Base-by-base conservation (phyloP, 2,113 vertebrate species). In the Chaetops frenatus region DNA sequence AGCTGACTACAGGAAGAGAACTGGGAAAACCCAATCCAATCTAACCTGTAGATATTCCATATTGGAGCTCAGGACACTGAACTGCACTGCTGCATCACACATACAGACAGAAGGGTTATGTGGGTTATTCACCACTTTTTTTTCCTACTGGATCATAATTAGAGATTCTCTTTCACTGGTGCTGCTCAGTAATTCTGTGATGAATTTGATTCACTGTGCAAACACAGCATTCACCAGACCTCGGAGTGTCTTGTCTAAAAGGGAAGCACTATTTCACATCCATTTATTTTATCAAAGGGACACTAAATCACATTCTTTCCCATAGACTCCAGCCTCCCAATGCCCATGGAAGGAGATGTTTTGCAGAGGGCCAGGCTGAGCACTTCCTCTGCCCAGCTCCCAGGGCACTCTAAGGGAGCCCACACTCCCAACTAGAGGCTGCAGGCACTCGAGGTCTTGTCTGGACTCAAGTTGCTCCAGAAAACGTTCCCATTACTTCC, bases 391-490 rank as follows among this genome's bases (percentile, higher is more conserved):
- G 48, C n/a, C 53, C 76, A 73, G 50, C 54, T 66, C 38, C 35
- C 53, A 65, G 62, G 6, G 0, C 31, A 22, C 14, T 44, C 20
- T 15, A 22, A 20, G 7, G 36, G 40, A 80, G 22, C n/a, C 60
- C 38, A 44, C 0, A 0, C 33, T 90, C 58, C 58, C 36, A 40
- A 19, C 7, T 10, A 6, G 25, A 58, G 67, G 35, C 38, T 71
- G 29, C 0, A 0, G 72, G 51, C 1, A 0, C 38, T 72, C 0
- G 0, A 50, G 22, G 50, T 50, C 18, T 50, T 58, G 81, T 57
- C 58, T 8, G 2, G 50, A 58, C 76, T 45, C 45, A 42, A 72
- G 45, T 3, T 69, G 27, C 58, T 90, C 2, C 2, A 50, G 24
- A 50, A 74, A 78, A 25, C n/a, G 47, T 76, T 81, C 88, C 11